Conservation (phyloP, 2,888 invertebrate species). For the Melieria picta region DNA sequence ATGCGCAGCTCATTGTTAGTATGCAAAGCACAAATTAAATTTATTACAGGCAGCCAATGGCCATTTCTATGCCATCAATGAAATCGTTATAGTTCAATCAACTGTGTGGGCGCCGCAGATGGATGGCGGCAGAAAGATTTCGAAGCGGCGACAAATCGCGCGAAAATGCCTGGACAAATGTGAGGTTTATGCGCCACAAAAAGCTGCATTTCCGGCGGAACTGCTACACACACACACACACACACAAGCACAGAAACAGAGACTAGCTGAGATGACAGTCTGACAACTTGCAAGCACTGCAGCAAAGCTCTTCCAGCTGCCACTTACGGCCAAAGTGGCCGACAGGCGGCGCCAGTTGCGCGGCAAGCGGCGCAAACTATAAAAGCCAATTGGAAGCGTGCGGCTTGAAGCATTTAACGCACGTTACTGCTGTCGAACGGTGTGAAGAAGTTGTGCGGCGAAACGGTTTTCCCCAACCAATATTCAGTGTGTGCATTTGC, state of each 20-base stretch:
- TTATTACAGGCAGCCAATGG: constrained; percentile 2
- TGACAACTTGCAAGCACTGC: neutral
- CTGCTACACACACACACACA: neutral
- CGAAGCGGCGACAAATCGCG: too few species aligned
- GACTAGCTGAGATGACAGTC: neutral
- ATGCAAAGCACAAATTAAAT: constrained; percentile 24
- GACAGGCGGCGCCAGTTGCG: neutral
- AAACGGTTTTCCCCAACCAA: constrained; percentile 9
- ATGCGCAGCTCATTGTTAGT: neutral
- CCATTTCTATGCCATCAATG: neutral
- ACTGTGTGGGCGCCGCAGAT: neutral
- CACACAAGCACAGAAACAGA: neutral
- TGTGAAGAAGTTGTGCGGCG: constrained; percentile 4
- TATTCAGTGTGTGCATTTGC: neutral
- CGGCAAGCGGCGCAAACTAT: constrained; percentile 28
- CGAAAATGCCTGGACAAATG: too few species aligned
- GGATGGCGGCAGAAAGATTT: too few species aligned
- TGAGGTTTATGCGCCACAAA: too few species aligned
- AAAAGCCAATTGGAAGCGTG: constrained; percentile 39
- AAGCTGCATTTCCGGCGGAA: constrained; percentile 28
- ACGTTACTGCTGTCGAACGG: constrained; percentile 24
- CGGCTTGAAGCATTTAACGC: constrained; percentile 35
- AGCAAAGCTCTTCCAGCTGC: constrained; percentile 23
- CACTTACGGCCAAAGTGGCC: neutral
- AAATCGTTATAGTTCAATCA: constrained; percentile 1